Percentiles rank a stretch among this genome's conserved stretches.
These are phyloP conservation scores for Heliconius nattereri DNA, from an alignment of 1,140 invertebrate species.

Conservation along the genomic window DNA sequence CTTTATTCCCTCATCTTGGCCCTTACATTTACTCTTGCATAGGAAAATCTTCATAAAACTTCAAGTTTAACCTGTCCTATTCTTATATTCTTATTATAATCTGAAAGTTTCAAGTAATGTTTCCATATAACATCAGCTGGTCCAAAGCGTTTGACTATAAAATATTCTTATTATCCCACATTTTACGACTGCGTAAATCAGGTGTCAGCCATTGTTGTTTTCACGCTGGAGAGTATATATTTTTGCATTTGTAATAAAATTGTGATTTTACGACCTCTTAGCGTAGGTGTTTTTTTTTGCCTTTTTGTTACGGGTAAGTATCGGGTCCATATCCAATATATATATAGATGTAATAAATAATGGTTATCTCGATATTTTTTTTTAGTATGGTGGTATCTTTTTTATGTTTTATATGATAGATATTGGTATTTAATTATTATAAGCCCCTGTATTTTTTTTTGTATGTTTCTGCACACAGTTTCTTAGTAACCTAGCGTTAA, in stretches of 20 bases:
- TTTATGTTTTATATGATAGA: too few relatives aligned
- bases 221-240: slow-evolving; percentile 19
- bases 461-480: too few relatives aligned
- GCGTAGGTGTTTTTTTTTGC: slow-evolving; percentile 22
- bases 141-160: slow-evolving; percentile 37
- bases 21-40: background rate
- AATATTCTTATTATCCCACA: slow-evolving; percentile 37
- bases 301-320: background rate
- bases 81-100: background rate
- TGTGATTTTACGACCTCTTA: slow-evolving; percentile 31
- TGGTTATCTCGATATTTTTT: background rate
- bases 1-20: background rate
- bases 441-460: too few relatives aligned
- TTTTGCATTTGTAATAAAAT: slow-evolving; percentile 38
- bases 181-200: slow-evolving; percentile 39
- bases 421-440: too few relatives aligned
- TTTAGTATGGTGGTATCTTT: too few relatives aligned
- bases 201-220: slow-evolving; percentile 28
- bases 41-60: background rate
- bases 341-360: background rate
- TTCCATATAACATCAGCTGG: slow-evolving; percentile 20
- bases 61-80: background rate
- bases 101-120: background rate
- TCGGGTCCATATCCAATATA: background rate
- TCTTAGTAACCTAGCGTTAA: too few relatives aligned